A percentile compares a stretch with the other conserved stretches of the same genome.
Evolutionary conservation across 2,888 invertebrate genomes (phyloP).

Genomic region (Lepetodrilus schrolli): DNA sequence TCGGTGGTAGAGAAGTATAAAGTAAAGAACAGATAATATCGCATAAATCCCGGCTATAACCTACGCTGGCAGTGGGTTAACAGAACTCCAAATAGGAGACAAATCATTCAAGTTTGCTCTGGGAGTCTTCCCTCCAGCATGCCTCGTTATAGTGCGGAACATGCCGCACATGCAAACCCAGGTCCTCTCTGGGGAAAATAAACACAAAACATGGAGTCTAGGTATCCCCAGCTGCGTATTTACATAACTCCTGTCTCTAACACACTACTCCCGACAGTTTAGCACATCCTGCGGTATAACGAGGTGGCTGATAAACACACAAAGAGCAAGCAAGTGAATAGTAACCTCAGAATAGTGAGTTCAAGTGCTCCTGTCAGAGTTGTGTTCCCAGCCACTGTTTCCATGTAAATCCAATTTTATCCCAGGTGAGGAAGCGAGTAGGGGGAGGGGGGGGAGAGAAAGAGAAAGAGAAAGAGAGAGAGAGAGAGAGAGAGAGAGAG

Average conservation of each 20-base stretch:
- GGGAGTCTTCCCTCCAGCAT: too few relatives aligned
- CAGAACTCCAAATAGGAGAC: too few relatives aligned
- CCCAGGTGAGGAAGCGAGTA: not conserved
- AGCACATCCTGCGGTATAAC: not conserved
- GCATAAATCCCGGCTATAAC: too few relatives aligned
- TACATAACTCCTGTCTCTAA: not conserved
- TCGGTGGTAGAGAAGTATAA: too few relatives aligned
- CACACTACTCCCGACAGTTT: not conserved
- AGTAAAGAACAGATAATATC: too few relatives aligned
- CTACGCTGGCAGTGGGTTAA: too few relatives aligned
- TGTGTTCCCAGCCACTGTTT: conserved; percentile 28
- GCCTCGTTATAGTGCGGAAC: too few relatives aligned
- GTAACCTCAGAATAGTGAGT: conserved; percentile 29
- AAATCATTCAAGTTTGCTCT: too few relatives aligned
- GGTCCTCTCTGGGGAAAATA: too few relatives aligned
- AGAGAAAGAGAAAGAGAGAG: not conserved
- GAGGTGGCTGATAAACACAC: not conserved
- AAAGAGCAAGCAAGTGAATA: not conserved
- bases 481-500: not conserved
- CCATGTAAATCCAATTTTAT: conserved; percentile 18
- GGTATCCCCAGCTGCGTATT: not conserved
- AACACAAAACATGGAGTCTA: too few relatives aligned
- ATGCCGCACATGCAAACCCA: too few relatives aligned
- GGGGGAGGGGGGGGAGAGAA: too few relatives aligned
- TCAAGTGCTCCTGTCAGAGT: conserved; percentile 22